Percentiles rank a stretch among this genome's conserved stretches.
phyloP scores from a whole-genome alignment of 53 echinoderm and acorn worm species.

The Paelopatides confundens region DNA sequence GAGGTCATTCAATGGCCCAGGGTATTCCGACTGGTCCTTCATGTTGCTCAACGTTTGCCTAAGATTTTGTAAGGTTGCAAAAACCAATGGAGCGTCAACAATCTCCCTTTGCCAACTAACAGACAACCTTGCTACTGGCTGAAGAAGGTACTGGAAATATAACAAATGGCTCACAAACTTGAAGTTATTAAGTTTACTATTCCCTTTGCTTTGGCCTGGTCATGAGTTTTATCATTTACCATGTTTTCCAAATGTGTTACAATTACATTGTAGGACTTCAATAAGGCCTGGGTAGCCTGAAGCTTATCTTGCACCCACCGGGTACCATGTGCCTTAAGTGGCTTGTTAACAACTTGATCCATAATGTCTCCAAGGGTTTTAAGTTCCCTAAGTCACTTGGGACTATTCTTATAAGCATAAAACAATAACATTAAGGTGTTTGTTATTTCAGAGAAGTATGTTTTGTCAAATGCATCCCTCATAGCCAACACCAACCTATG shows the following conservation, averaged over 20 bases:
- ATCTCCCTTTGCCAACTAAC: conserved; percentile 43
- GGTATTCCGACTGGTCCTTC: not conserved
- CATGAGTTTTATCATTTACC: conserved; percentile 42
- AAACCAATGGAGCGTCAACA: conserved; percentile 27
- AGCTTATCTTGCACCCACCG: conserved; percentile 65
- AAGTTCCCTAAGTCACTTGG: conserved; percentile 56
- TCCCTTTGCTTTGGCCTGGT: conserved; percentile 40
- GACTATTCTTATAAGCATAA: conserved; percentile 56
- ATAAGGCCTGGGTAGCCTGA: conserved; percentile 35
- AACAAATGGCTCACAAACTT: conserved; percentile 59
- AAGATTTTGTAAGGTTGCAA: not conserved
- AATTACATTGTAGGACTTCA: conserved; percentile 58
- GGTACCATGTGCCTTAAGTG: conserved; percentile 56
- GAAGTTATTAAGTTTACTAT: conserved; percentile 48
- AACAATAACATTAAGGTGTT: conserved; percentile 46
- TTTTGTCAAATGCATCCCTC: conserved; percentile 52
- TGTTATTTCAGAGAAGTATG: conserved; percentile 52
- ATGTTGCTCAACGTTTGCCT: conserved; percentile 21
- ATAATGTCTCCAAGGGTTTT: conserved; percentile 47
- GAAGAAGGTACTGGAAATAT: conserved; percentile 50
- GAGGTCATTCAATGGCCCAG: conserved; percentile 4
- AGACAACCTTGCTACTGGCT: conserved; percentile 53
- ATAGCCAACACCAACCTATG: conserved; percentile 54
- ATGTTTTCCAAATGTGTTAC: conserved; percentile 57
- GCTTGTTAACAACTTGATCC: conserved; percentile 54